These are phyloP conservation scores for Mythimna albipuncta DNA, from an alignment of 2,888 invertebrate genomes.

Conservation along the genomic window DNA sequence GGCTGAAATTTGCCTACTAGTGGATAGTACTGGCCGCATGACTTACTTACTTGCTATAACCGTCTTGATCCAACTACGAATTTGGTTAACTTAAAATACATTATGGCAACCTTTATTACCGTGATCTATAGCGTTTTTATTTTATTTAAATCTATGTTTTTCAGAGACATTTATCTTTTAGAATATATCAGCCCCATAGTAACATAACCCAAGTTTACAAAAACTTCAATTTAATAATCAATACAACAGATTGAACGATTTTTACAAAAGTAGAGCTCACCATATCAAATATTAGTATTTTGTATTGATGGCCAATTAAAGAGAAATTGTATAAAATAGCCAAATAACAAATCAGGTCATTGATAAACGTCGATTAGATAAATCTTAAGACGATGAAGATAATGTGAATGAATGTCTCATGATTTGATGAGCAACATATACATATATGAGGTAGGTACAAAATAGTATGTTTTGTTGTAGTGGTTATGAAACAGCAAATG, in stretches of 20 bases:
- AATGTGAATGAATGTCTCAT: background rate
- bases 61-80: background rate
- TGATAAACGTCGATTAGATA: background rate
- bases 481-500: too few species aligned
- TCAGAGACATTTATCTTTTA: too few species aligned
- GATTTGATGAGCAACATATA: background rate
- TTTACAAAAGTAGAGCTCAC: too few species aligned
- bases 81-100: conserved; percentile 26
- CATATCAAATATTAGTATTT: too few species aligned
- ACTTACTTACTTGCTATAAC: conserved; percentile 29
- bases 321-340: too few species aligned
- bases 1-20: conserved; percentile 49
- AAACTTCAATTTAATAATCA: too few species aligned
- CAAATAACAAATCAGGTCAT: background rate
- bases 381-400: background rate
- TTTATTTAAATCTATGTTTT: background rate
- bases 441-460: background rate
- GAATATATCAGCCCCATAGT: too few species aligned
- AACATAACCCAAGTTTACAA: too few species aligned
- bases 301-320: too few species aligned
- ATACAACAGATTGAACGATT: too few species aligned
- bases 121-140: background rate
- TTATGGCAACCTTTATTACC: background rate
- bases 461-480: background rate
- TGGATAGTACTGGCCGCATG: conserved; percentile 29